These are phyloP conservation scores for Propsilocerus akamusi DNA, from an alignment of 1,140 invertebrate species.

Conservation along the genomic window DNA sequence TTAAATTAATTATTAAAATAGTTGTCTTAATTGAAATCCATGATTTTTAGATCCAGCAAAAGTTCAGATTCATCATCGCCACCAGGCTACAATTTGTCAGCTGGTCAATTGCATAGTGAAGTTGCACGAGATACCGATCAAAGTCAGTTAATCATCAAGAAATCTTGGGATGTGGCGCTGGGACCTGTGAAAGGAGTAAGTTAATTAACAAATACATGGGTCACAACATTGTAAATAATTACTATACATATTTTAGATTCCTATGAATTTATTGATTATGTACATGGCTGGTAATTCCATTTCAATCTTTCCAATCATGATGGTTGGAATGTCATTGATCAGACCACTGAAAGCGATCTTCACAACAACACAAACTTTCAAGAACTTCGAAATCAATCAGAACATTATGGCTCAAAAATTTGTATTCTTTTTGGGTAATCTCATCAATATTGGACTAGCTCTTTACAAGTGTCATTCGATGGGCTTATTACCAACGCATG, in stretches of 20 bases:
- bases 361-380: constrained; percentile 78
- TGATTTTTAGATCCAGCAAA: constrained; percentile 12
- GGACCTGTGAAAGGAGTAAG: constrained; percentile 72
- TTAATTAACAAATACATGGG: constrained; percentile 3
- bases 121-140: constrained; percentile 59
- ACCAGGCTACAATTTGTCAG: constrained; percentile 61
- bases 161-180: constrained; percentile 94
- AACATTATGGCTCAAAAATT: constrained; percentile 72
- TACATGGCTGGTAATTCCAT: constrained; percentile 99
- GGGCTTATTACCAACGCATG: constrained; percentile 92
- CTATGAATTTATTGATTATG: constrained; percentile 99
- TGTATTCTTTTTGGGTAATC: constrained; percentile 87
- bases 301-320: constrained; percentile 99
- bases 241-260: constrained; percentile 34
- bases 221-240: constrained; percentile 30
- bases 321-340: constrained; percentile 97
- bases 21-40: neutral
- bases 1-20: neutral
- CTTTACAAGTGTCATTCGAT: constrained; percentile 98
- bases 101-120: constrained; percentile 48
- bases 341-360: constrained; percentile 90
- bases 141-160: constrained; percentile 75
- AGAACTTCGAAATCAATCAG: constrained; percentile 88
- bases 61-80: constrained; percentile 44
- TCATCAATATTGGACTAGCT: constrained; percentile 81